Evolutionary conservation across 2,797 vertebrate species (phyloP).

Genomic region (Tokudaia tokunoshimensis): DNA sequence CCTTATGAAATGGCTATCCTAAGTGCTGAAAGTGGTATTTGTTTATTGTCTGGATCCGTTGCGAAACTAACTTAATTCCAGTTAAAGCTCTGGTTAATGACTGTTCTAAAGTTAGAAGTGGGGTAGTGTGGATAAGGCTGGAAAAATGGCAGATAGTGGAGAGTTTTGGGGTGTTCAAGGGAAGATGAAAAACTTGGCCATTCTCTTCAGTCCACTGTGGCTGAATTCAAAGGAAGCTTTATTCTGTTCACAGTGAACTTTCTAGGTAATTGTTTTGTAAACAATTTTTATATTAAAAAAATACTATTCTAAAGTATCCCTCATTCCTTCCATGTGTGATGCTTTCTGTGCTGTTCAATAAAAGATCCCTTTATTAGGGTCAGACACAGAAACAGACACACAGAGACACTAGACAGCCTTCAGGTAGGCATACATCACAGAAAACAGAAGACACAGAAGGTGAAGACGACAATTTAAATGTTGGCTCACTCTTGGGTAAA

Average conservation of each 20-base stretch:
- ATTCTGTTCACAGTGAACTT: constrained; percentile 64
- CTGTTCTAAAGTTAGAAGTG: not conserved
- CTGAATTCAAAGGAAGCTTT: constrained; percentile 68
- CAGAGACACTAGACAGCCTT: not conserved
- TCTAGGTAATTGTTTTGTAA: constrained; percentile 85
- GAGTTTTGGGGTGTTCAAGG: not conserved
- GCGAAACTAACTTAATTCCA: not conserved
- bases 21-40: not conserved
- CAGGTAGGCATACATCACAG: not conserved
- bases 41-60: not conserved
- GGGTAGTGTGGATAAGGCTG: not conserved
- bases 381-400: not conserved
- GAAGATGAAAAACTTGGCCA: not conserved
- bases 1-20: not conserved
- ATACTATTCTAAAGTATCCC: not conserved
- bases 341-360: not conserved
- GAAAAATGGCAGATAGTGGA: not conserved
- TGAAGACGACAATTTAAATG: not conserved
- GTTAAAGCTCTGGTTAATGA: not conserved
- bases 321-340: not conserved
- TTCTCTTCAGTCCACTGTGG: not conserved
- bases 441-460: not conserved
- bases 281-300: constrained; percentile 78
- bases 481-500: not conserved
- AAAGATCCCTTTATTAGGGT: not conserved